Base-by-base conservation (phyloP, 92 coral and sea anemone species). In the Anthopleura xanthogrammica region DNA sequence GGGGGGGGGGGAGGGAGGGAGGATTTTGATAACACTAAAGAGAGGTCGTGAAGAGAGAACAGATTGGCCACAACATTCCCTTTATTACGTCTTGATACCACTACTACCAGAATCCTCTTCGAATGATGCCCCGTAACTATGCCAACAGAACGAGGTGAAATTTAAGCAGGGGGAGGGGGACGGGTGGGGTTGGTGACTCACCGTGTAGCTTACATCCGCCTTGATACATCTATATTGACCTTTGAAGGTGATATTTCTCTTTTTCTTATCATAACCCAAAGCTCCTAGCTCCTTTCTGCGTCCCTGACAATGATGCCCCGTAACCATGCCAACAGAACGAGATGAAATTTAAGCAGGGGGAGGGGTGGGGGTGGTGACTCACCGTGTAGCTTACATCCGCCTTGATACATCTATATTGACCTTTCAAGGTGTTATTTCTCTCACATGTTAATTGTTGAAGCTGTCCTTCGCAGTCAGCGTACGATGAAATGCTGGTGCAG, bases 171-270 rank as follows among this genome's bases (percentile, higher is more conserved):
- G 24, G 11, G 29, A 20, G 9, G 42, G 4, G 74, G n/a, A n/a
- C n/a, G n/a, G n/a, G n/a, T 1, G 12, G 2, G 41, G 74, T 3
- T 68, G 11, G 13, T 52, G 20, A 39, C 83, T 70, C 41, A 85
- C 88, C 77, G 46, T 78, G 55, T 70, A 85, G n/a, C 36, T 70
- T 2, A 79, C 72, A 24, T 78, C 88, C 7, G 12, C 83, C 62
- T 78, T 85, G 58, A 85, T 43, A 40, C 88, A 85, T 50, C 76
- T 70, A 22, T 85, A 76, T 41, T 76, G 65, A 2, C 75, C 80
- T 72, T 48, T 42, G 2, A 56, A 19, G 2, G 41, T 73, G 16
- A 0, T 29, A 29, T 29, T 29, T 29, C 1, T 29, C 36, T 66
- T n/a, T n/a, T n/a, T n/a, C n/a, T n/a, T n/a, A n/a, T n/a, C n/a